A percentile compares a stretch with the other conserved stretches of the same genome.
Evolutionary conservation across 2,113 vertebrate genomes (phyloP).

Genomic region (Probosciger aterrimus): DNA sequence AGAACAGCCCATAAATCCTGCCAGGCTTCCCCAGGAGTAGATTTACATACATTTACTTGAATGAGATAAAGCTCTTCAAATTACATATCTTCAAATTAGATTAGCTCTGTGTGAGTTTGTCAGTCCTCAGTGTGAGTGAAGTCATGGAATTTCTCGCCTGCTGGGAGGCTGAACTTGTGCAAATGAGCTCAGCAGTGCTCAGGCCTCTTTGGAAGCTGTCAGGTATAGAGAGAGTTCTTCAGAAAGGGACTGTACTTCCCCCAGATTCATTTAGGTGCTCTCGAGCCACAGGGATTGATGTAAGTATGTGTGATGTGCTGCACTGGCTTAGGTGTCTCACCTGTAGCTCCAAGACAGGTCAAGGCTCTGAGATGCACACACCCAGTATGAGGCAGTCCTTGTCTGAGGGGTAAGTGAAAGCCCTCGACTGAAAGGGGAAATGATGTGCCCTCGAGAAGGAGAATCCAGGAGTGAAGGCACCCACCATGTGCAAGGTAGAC

Average conservation of each 20-base stretch:
- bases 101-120: background rate
- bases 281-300: background rate
- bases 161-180: background rate
- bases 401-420: background rate
- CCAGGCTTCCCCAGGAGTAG: background rate
- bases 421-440: background rate
- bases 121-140: background rate
- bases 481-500: rapidly evolving
- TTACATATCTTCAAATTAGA: background rate
- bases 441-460: background rate
- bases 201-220: background rate
- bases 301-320: background rate
- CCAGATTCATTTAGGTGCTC: rapidly evolving
- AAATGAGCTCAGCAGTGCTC: background rate
- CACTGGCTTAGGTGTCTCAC: background rate
- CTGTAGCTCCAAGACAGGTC: background rate
- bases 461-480: background rate
- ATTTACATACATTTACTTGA: background rate
- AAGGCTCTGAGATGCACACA: background rate
- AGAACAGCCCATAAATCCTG: background rate
- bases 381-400: background rate
- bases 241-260: background rate
- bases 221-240: background rate
- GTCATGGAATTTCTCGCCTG: background rate
- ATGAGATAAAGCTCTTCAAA: background rate